These are phyloP conservation scores for Cyclophora punctaria DNA, from an alignment of 2,888 invertebrate species.

Conservation along the genomic window DNA sequence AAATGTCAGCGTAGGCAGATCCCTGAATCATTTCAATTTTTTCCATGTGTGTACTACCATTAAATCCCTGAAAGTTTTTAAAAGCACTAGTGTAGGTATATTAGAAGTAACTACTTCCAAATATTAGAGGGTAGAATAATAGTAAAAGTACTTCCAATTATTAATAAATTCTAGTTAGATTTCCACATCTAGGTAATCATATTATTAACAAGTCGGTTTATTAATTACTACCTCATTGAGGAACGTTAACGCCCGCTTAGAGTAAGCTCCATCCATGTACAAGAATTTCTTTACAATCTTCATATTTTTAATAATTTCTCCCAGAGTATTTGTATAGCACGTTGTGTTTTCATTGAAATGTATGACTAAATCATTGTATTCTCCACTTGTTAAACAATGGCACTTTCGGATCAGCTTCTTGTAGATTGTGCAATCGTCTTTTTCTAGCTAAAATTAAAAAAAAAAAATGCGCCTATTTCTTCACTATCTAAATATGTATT, in stretches of 20 bases:
- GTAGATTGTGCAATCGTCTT: conserved; percentile 56
- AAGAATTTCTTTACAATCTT: conserved; percentile 58
- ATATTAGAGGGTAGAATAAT: no score
- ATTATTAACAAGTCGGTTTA: not conserved
- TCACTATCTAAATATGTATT: no score
- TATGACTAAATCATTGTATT: conserved; percentile 58
- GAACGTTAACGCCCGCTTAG: conserved; percentile 52
- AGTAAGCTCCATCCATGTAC: conserved; percentile 52
- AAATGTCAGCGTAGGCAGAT: conserved; percentile 52
- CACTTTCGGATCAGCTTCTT: conserved; percentile 58
- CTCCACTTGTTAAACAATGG: conserved; percentile 44
- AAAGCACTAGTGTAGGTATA: no score
- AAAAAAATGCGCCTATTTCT: no score
- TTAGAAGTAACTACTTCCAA: no score
- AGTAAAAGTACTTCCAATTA: no score
- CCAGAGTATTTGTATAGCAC: conserved; percentile 42
- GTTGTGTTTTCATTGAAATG: conserved; percentile 58
- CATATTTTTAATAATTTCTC: conserved; percentile 62
- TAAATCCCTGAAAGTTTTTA: conserved; percentile 36
- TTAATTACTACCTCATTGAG: conserved; percentile 52
- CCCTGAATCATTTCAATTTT: conserved; percentile 52
- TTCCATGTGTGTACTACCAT: conserved; percentile 35
- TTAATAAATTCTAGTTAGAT: no score
- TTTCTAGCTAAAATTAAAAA: conserved; percentile 32
- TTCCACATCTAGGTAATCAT: no score